Conservation (phyloP, 2,113 vertebrate species). For the Neolamprologus kungweensis region DNA sequence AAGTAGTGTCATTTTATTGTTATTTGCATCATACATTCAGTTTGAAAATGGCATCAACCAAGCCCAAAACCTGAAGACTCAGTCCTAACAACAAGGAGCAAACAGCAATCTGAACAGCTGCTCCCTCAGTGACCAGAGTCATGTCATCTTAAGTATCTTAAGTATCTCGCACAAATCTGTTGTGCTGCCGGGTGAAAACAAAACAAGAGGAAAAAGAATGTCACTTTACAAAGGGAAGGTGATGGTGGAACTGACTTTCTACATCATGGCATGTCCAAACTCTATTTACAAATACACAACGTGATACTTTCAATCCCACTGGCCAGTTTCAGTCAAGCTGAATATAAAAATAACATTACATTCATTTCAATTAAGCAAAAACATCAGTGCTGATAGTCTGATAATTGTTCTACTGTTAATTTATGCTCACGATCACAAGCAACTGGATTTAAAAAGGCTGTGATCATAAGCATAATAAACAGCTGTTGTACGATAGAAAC, state of each 20-base stretch:
- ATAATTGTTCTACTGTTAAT: background rate
- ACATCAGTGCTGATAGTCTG: background rate
- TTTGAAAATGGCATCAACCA: constrained; percentile 58
- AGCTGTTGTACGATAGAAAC: background rate
- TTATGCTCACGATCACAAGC: background rate
- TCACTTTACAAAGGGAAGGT: constrained; percentile 20
- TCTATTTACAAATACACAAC: constrained; percentile 32
- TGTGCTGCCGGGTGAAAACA: constrained; percentile 12
- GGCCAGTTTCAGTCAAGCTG: background rate
- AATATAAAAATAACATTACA: background rate
- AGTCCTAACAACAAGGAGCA: constrained; percentile 12
- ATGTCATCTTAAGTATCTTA: background rate
- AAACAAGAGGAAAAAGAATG: background rate
- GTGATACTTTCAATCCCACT: background rate
- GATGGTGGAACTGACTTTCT: constrained; percentile 15
- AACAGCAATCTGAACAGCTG: background rate
- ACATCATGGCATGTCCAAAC: background rate
- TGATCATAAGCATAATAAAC: background rate
- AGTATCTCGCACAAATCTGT: background rate
- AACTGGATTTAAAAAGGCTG: background rate
- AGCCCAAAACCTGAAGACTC: constrained; percentile 45
- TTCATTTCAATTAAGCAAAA: background rate
- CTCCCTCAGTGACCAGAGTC: background rate
- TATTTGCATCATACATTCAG: constrained; percentile 75
- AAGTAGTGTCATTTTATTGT: constrained; percentile 55